Percentiles rank a stretch among this genome's conserved stretches.
Conservation (phyloP, 2,888 invertebrate genomes). For the Diploptera punctata region DNA sequence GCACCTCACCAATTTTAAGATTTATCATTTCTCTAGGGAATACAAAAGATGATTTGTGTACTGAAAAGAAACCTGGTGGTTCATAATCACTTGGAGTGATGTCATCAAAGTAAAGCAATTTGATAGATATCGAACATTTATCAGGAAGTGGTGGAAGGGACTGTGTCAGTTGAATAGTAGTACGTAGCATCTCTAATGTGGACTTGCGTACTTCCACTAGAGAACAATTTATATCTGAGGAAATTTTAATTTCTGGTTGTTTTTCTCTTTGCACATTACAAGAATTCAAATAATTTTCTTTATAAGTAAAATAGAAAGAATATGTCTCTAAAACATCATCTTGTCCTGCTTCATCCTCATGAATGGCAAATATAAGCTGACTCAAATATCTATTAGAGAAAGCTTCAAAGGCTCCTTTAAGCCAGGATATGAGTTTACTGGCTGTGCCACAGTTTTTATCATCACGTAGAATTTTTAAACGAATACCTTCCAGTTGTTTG, state of each 20-base stretch:
- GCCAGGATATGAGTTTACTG: slow-evolving; percentile 21
- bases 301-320: slow-evolving; percentile 24
- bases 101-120: slow-evolving; percentile 27
- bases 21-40: neutral
- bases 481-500: slow-evolving; percentile 28
- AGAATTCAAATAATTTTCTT: neutral
- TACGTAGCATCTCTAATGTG: slow-evolving; percentile 10
- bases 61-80: slow-evolving; percentile 20
- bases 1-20: slow-evolving; percentile 5
- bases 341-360: neutral
- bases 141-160: neutral
- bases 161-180: neutral
- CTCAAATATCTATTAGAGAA: slow-evolving; percentile 33
- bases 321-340: slow-evolving; percentile 24
- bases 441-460: slow-evolving; percentile 9
- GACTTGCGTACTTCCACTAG: neutral
- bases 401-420: slow-evolving; percentile 37
- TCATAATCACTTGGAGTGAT: slow-evolving; percentile 32
- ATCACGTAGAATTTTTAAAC: slow-evolving; percentile 29
- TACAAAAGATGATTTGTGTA: neutral
- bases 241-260: too few relatives aligned
- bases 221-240: too few relatives aligned
- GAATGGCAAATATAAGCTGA: slow-evolving; percentile 9
- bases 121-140: slow-evolving; percentile 10
- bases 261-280: neutral